Evolutionary conservation across 2,113 vertebrate species (phyloP).

Genomic region (Falco punctatus): DNA sequence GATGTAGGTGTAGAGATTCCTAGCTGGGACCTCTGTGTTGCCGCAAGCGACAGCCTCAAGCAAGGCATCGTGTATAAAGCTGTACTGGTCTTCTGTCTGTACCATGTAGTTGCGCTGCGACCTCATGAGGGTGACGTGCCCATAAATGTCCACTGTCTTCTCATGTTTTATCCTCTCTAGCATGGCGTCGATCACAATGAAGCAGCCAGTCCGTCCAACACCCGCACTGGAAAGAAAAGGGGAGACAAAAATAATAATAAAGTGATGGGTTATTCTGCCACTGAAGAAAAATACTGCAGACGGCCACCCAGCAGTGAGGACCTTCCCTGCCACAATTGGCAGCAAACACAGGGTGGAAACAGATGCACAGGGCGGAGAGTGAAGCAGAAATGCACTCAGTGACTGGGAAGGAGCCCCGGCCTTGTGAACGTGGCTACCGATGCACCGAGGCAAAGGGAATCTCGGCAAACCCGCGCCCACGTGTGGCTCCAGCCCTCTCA

Average conservation of each 20-base stretch:
- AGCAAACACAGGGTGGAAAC: fast-evolving
- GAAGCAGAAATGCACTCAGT: too few species aligned
- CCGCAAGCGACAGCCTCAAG: conserved; percentile 96
- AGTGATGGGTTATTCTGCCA: fast-evolving
- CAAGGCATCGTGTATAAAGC: conserved; percentile 97
- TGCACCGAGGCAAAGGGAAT: background rate
- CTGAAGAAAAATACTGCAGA: background rate
- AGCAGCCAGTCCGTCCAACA: conserved; percentile 94
- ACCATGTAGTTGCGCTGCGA: conserved; percentile 99
- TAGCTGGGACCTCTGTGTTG: conserved; percentile 93
- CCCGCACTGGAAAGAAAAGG: conserved; percentile 80
- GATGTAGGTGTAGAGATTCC: conserved; percentile 95
- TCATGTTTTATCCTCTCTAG: conserved; percentile 95
- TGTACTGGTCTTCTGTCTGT: conserved; percentile 98
- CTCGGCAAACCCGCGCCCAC: background rate
- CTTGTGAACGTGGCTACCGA: background rate
- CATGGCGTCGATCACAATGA: conserved; percentile 98
- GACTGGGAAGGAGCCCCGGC: background rate
- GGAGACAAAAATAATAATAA: too few species aligned
- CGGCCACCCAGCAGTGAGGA: fast-evolving
- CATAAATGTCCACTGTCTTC: conserved; percentile 97
- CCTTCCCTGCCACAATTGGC: background rate
- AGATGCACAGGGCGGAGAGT: background rate
- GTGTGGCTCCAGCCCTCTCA: background rate
- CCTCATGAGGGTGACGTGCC: conserved; percentile 96